Base-by-base conservation (phyloP, 2,888 invertebrate species). In the Belgica antarctica region DNA sequence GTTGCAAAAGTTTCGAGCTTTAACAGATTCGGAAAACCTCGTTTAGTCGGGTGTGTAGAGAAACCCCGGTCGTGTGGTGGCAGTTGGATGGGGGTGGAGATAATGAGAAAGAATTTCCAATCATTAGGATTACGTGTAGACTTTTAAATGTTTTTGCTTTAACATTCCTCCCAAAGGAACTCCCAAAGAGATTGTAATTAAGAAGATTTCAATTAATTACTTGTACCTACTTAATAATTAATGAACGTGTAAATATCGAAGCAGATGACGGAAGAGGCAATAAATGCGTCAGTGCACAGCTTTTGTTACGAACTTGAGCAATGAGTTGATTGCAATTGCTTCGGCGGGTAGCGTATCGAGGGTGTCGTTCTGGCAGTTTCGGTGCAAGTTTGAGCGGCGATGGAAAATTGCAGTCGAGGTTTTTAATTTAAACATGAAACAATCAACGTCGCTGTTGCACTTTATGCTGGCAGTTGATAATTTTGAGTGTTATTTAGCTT, bases 191-290 rank as follows among this genome's bases (percentile, higher is more conserved):
- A 46, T 46, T 46, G 7, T 15, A 46, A 46, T 46, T 46, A 46
- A 46, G 12, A 46, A 15, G 46, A 46, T n/a, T 46, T 46, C 46
- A 46, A 46, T 46, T 46, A 7, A 46, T 46, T 4, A 5, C 12
- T 46, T 4, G 4, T 52, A 52, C 52, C 52, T 52, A 52, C 19
- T 52, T 52, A 52, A 52, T 46, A n/a, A n/a, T 46, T 46, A 46
- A 46, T 12, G 46, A 46, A n/a, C 15, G 46, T 52, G 52, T 52
- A 52, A 52, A 52, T 52, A 31, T 7, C 5, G 31, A 31, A n/a
- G n/a, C n/a, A n/a, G n/a, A 31, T 31, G 31, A 31, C 31, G 31
- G 10, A 10, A 4, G 31, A 10, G 10, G 31, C 31, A 46, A 10
- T 46, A 46, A 46, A 46, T 46, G 12, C 12, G 46, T n/a, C n/a